These are phyloP conservation scores for Phocoena sinus DNA, from an alignment of 2,113 vertebrate genomes.

Conservation along the genomic window DNA sequence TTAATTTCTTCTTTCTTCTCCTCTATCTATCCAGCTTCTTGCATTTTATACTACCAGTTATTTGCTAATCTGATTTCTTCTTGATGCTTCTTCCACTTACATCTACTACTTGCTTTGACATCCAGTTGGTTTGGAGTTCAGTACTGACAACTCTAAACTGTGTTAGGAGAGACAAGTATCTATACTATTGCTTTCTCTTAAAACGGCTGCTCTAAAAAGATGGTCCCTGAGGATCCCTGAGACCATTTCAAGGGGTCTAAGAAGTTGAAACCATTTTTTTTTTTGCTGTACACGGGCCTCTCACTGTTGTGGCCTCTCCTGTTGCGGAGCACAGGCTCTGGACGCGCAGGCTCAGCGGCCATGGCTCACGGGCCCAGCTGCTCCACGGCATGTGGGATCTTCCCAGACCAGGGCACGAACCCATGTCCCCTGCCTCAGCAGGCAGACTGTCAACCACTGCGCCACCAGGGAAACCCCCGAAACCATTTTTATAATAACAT, in stretches of 20 bases:
- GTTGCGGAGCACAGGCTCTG: too few relatives aligned
- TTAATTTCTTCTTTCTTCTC: background rate
- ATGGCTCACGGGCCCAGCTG: too few relatives aligned
- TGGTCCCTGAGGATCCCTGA: background rate
- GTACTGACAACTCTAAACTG: background rate
- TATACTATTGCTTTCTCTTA: background rate
- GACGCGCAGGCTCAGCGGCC: too few relatives aligned
- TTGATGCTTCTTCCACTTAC: background rate
- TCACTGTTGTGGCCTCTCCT: too few relatives aligned
- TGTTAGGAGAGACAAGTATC: background rate
- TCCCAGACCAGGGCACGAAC: too few relatives aligned
- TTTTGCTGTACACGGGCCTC: too few relatives aligned
- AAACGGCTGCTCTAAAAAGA: background rate
- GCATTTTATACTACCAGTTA: background rate
- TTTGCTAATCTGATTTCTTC: constrained; percentile 13
- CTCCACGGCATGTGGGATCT: too few relatives aligned
- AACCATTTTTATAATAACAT: constrained; percentile 15
- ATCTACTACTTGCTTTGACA: background rate
- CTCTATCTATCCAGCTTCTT: background rate
- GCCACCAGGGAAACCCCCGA: too few relatives aligned
- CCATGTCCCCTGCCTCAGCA: too few relatives aligned
- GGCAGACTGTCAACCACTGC: too few relatives aligned
- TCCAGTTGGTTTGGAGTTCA: background rate
- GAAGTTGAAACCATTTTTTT: background rate
- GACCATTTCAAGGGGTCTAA: background rate